phyloP scores from a whole-genome alignment of 2,888 invertebrate species.

The Pteria penguin region DNA sequence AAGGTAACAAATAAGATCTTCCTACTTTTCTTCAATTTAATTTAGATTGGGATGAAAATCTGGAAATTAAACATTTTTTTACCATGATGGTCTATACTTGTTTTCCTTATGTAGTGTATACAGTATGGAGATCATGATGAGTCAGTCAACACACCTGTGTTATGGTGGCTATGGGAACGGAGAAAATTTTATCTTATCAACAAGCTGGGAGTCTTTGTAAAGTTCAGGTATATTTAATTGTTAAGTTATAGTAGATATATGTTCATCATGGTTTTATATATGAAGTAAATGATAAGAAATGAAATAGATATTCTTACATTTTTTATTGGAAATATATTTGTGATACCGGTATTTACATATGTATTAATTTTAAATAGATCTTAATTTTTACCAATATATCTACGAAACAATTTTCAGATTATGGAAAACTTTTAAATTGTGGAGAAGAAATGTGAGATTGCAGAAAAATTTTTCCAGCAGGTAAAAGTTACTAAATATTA shows the following conservation, averaged over 20 bases:
- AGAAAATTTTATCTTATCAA: conserved; percentile 73
- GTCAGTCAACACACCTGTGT: conserved; percentile 68
- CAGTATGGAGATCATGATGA: conserved; percentile 62
- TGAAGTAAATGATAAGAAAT: too few species aligned
- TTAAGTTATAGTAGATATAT: too few species aligned
- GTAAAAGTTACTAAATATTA: conserved; percentile 56
- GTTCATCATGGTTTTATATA: too few species aligned
- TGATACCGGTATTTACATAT: background rate
- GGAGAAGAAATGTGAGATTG: conserved; percentile 72
- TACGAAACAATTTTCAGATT: conserved; percentile 59
- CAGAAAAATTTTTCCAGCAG: conserved; percentile 70
- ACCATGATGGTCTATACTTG: background rate
- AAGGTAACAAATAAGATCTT: too few species aligned
- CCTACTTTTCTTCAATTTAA: too few species aligned
- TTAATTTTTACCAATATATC: too few species aligned
- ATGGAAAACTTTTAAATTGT: conserved; percentile 76
- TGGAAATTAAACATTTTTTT: background rate
- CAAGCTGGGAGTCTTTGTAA: conserved; percentile 73
- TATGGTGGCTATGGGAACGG: conserved; percentile 79
- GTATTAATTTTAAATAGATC: background rate
- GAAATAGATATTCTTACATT: too few species aligned
- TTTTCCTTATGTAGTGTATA: conserved; percentile 59
- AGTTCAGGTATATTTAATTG: conserved; percentile 77
- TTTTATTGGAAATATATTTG: too few species aligned
- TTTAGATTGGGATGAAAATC: background rate